These are phyloP conservation scores for Hyppa rectilinea DNA, from an alignment of 2,888 invertebrate species.

Conservation along the genomic window DNA sequence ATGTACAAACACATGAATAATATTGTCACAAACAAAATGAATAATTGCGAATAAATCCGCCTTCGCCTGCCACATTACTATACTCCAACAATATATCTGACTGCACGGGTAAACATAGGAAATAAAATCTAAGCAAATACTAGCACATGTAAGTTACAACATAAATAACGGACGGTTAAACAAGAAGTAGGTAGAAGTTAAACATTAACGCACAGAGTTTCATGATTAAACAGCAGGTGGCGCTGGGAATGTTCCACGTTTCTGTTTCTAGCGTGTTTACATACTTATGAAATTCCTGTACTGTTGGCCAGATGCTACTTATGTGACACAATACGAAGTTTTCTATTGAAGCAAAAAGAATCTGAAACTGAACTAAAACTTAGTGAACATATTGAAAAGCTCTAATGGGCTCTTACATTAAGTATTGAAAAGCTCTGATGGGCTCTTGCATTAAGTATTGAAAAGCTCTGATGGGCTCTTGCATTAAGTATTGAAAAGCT, in stretches of 20 bases:
- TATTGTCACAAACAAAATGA: background rate
- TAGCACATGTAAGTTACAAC: constrained; percentile 38
- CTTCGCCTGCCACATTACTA: background rate
- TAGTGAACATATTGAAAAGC: background rate
- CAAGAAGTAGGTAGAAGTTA: constrained; percentile 30
- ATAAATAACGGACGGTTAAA: constrained; percentile 41
- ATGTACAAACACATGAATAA: background rate
- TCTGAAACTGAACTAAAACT: background rate
- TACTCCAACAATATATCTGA: constrained; percentile 3
- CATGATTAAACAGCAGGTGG: constrained; percentile 34
- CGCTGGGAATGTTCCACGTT: constrained; percentile 4
- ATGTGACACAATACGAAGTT: background rate
- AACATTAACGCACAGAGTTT: constrained; percentile 40
- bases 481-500: too few relatives aligned
- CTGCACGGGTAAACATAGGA: constrained; percentile 18
- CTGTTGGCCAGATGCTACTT: background rate
- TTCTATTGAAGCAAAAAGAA: background rate
- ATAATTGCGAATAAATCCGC: background rate
- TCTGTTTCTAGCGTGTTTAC: constrained; percentile 24
- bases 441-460: too few relatives aligned
- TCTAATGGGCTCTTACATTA: background rate
- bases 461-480: background rate
- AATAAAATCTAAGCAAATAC: constrained; percentile 50
- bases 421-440: too few relatives aligned
- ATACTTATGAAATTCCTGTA: constrained; percentile 4